Conservation (phyloP, 2,113 vertebrate species). For the Triplophysa rosa region DNA sequence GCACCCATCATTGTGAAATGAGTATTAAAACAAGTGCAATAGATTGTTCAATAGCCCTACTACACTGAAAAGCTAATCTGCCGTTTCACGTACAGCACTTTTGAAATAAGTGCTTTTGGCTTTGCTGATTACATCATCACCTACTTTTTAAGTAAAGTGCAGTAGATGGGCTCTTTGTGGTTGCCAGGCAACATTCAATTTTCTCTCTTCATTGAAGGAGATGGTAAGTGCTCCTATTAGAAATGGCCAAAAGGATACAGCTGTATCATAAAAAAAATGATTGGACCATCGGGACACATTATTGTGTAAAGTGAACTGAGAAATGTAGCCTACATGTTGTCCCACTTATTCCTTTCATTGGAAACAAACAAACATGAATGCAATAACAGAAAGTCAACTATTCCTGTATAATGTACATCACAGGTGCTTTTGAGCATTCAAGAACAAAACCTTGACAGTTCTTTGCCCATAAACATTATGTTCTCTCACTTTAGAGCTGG, state of each 20-base stretch:
- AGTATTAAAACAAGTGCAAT: not conserved
- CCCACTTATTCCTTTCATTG: not conserved
- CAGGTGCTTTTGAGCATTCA: not conserved
- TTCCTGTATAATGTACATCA: not conserved
- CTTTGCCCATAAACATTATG: constrained; percentile 21
- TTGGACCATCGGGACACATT: not conserved
- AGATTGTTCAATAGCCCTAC: not conserved
- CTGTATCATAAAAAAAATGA: not conserved
- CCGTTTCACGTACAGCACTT: constrained; percentile 9
- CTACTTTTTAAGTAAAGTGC: constrained; percentile 21
- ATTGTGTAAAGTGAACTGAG: not conserved
- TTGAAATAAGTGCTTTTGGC: not conserved
- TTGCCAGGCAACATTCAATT: constrained; percentile 47
- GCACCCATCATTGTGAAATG: not conserved
- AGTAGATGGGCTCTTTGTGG: constrained; percentile 30
- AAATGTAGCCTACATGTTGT: not conserved
- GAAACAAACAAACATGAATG: not conserved
- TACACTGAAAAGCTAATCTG: not conserved
- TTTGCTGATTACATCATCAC: constrained; percentile 14
- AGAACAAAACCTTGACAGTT: not conserved
- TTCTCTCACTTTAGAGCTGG: not conserved
- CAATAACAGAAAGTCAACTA: not conserved
- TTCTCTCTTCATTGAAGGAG: constrained; percentile 10
- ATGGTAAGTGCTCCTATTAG: not conserved
- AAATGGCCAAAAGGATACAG: constrained; percentile 6